Percentiles rank a stretch among this genome's conserved stretches.
phyloP scores from a whole-genome alignment of 2,888 invertebrate species.

The Rhamnusium bicolor region DNA sequence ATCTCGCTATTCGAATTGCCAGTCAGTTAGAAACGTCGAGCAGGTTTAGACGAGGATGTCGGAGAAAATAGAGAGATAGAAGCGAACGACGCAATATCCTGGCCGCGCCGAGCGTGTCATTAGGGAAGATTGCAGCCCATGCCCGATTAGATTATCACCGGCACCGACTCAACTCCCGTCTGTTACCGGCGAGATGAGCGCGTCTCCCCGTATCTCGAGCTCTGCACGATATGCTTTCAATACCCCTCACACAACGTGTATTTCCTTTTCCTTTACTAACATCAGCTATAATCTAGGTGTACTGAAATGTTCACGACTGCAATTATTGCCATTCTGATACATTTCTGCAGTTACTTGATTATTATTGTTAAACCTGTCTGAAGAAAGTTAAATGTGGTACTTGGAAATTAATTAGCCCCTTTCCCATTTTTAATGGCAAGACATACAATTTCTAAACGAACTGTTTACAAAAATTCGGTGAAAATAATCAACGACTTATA shows the following conservation, averaged over 20 bases:
- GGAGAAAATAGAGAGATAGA: conserved; percentile 32
- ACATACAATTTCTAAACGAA: not conserved
- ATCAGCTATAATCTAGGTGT: conserved; percentile 30
- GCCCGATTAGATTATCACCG: conserved; percentile 71
- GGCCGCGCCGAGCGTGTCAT: conserved; percentile 67
- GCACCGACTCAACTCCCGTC: conserved; percentile 46
- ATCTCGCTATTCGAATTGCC: conserved; percentile 25
- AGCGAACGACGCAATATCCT: conserved; percentile 34
- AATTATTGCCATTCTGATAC: conserved; percentile 7
- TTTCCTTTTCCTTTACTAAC: conserved; percentile 30
- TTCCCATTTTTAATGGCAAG: not conserved
- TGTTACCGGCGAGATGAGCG: conserved; percentile 36
- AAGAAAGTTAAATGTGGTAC: not conserved
- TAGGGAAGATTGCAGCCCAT: conserved; percentile 67
- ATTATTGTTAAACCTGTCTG: conserved; percentile 1
- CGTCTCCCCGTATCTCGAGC: conserved; percentile 21
- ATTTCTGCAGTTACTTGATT: not conserved
- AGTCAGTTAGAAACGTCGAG: conserved; percentile 11
- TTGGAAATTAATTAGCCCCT: not conserved
- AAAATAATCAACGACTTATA: no score
- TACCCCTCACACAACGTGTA: conserved; percentile 24
- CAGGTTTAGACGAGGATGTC: conserved; percentile 6
- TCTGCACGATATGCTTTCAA: conserved; percentile 49
- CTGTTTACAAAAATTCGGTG: no score
- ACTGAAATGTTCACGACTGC: conserved; percentile 19